phyloP scores from a whole-genome alignment of 92 coral and sea anemone genomes.

The Zoanthus sansibaricus region DNA sequence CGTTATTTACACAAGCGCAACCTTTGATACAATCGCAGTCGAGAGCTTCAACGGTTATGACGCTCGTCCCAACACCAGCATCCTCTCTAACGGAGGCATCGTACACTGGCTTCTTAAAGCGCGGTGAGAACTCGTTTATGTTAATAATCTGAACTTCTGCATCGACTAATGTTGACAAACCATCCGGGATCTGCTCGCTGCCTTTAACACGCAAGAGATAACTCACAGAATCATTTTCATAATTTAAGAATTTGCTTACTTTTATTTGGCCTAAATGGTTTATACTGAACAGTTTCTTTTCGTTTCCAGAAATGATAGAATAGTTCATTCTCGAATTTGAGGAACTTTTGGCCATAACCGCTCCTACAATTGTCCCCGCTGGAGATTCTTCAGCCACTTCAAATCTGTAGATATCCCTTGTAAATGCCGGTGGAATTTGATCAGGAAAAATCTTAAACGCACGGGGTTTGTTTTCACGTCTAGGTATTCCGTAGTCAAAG shows the following conservation, averaged over 20 bases:
- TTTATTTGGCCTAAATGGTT: constrained; percentile 69
- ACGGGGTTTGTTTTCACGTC: constrained; percentile 62
- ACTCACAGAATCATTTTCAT: constrained; percentile 66
- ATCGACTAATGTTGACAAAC: constrained; percentile 55
- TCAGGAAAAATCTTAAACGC: constrained; percentile 65
- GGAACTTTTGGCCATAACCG: constrained; percentile 69
- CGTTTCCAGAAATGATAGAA: constrained; percentile 67
- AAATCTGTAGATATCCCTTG: constrained; percentile 71
- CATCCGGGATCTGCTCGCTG: constrained; percentile 71
- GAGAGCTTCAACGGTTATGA: constrained; percentile 80
- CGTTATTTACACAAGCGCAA: constrained; percentile 72
- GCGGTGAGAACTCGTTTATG: constrained; percentile 76
- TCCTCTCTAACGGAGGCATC: constrained; percentile 69
- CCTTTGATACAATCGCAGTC: constrained; percentile 87
- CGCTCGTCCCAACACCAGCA: constrained; percentile 63
- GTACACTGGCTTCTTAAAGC: constrained; percentile 71
- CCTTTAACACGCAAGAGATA: constrained; percentile 68
- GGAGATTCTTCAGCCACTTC: constrained; percentile 61
- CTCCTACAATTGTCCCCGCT: constrained; percentile 76
- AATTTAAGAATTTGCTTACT: constrained; percentile 72
- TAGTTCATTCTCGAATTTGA: constrained; percentile 81
- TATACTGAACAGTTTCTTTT: constrained; percentile 65
- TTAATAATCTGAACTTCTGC: constrained; percentile 68
- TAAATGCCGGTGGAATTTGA: constrained; percentile 76
- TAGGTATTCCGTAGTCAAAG: constrained; percentile 87